Conservation (phyloP, 2,888 invertebrate species). For the Nudaria mundana region DNA sequence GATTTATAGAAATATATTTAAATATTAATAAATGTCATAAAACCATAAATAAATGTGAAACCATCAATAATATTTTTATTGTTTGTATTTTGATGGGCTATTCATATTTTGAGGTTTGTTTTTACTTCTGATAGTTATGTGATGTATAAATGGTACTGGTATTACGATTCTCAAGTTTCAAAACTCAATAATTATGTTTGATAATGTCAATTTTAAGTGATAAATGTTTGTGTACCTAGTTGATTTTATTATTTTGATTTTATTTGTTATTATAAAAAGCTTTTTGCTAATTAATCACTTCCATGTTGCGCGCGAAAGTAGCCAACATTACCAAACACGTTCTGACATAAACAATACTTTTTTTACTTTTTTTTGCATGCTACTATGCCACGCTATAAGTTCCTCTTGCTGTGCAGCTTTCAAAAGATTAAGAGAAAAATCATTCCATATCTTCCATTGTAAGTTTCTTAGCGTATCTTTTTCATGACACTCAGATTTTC, state of each 20-base stretch:
- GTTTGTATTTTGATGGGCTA: slow-evolving; percentile 19
- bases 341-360: too few species aligned
- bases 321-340: too few species aligned
- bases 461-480: too few species aligned
- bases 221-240: slow-evolving; percentile 18
- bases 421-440: too few species aligned
- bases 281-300: not conserved
- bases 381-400: too few species aligned
- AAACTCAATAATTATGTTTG: slow-evolving; percentile 21
- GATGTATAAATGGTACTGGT: slow-evolving; percentile 23
- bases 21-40: slow-evolving; percentile 27
- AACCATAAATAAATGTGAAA: slow-evolving; percentile 34
- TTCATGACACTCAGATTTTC: slow-evolving; percentile 8
- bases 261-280: not conserved
- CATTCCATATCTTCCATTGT: too few species aligned
- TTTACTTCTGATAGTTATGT: slow-evolving; percentile 16
- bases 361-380: too few species aligned
- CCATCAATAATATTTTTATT: slow-evolving; percentile 29
- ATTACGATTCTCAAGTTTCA: slow-evolving; percentile 30
- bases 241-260: slow-evolving; percentile 1
- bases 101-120: slow-evolving; percentile 5
- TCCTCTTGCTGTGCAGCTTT: too few species aligned
- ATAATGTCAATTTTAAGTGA: slow-evolving; percentile 22
- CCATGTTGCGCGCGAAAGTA: too few species aligned
- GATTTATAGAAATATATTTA: slow-evolving; percentile 22